Percentiles rank a stretch among this genome's conserved stretches.
These are phyloP conservation scores for Baronia brevicornis DNA, from an alignment of 2,888 invertebrate genomes.

Conservation along the genomic window DNA sequence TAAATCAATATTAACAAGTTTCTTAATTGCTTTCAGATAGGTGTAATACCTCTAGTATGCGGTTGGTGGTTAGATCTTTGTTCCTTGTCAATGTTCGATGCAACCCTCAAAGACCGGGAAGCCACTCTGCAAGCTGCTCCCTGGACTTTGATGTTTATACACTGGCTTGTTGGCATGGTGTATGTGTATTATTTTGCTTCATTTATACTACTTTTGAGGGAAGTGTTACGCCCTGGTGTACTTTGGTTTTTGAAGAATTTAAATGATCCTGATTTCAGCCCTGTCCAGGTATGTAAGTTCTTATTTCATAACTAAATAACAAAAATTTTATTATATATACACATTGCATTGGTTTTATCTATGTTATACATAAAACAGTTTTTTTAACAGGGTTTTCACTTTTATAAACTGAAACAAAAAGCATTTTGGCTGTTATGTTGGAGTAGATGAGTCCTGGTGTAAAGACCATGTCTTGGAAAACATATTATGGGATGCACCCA, in stretches of 20 bases:
- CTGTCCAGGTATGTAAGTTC: conserved; percentile 92
- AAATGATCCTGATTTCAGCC: conserved; percentile 99
- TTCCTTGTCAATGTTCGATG: conserved; percentile 93
- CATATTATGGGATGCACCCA: too few relatives aligned
- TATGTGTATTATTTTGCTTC: conserved; percentile 99
- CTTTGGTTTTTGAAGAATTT: conserved; percentile 98
- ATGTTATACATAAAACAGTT: too few relatives aligned
- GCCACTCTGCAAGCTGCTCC: conserved; percentile 92
- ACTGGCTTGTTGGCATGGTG: conserved; percentile 99
- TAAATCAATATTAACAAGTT: too few relatives aligned
- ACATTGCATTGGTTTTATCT: too few relatives aligned
- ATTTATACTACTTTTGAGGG: conserved; percentile 92
- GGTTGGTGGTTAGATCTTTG: conserved; percentile 99
- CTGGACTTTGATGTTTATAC: conserved; percentile 97
- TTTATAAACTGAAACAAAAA: too few relatives aligned
- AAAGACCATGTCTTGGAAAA: too few relatives aligned
- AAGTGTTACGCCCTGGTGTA: conserved; percentile 96
- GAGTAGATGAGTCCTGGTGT: too few relatives aligned
- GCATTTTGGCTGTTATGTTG: too few relatives aligned
- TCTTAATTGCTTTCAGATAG: conserved; percentile 80
- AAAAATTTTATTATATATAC: too few relatives aligned
- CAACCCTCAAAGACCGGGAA: conserved; percentile 90
- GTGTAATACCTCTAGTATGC: conserved; percentile 95
- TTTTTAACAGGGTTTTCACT: too few relatives aligned
- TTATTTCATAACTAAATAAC: too few relatives aligned